These are phyloP conservation scores for Zingel zingel DNA, from an alignment of 2,113 vertebrate species.

Conservation along the genomic window DNA sequence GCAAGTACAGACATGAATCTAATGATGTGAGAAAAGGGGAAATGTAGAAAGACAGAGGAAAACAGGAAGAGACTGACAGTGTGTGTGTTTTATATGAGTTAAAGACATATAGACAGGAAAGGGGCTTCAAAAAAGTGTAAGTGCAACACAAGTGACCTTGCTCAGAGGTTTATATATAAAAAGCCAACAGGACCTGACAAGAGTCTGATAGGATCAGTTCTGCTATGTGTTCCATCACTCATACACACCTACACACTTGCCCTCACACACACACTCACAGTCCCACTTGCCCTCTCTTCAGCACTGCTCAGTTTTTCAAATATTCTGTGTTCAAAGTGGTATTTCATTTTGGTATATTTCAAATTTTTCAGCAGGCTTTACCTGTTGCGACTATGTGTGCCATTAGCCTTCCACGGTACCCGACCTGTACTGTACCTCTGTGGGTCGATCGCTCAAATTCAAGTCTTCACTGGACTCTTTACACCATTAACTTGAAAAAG, in stretches of 20 bases:
- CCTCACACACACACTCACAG: constrained; percentile 54
- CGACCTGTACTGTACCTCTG: constrained; percentile 13
- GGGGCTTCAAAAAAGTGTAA: constrained; percentile 38
- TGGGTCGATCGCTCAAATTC: constrained; percentile 23
- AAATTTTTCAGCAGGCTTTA: constrained; percentile 64
- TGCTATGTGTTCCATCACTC: constrained; percentile 55
- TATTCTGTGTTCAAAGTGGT: constrained; percentile 57
- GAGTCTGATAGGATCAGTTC: constrained; percentile 69
- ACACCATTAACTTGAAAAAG: constrained; percentile 18
- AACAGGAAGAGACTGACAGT: constrained; percentile 39
- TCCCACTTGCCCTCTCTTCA: constrained; percentile 63
- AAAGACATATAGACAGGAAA: constrained; percentile 23
- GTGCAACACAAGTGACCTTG: constrained; percentile 45
- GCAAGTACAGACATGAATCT: constrained; percentile 56
- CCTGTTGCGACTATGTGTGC: constrained; percentile 52
- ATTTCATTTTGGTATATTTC: constrained; percentile 60
- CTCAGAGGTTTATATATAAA: constrained; percentile 46
- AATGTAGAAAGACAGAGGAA: constrained; percentile 42
- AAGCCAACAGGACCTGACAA: constrained; percentile 62
- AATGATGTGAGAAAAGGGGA: constrained; percentile 67
- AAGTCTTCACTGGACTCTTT: neutral
- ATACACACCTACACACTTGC: constrained; percentile 56
- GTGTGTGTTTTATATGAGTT: neutral
- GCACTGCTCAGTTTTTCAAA: constrained; percentile 56
- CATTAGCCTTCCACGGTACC: constrained; percentile 36